These are phyloP conservation scores for Odontomachus brunneus DNA, from an alignment of 1,140 invertebrate genomes.

Conservation along the genomic window DNA sequence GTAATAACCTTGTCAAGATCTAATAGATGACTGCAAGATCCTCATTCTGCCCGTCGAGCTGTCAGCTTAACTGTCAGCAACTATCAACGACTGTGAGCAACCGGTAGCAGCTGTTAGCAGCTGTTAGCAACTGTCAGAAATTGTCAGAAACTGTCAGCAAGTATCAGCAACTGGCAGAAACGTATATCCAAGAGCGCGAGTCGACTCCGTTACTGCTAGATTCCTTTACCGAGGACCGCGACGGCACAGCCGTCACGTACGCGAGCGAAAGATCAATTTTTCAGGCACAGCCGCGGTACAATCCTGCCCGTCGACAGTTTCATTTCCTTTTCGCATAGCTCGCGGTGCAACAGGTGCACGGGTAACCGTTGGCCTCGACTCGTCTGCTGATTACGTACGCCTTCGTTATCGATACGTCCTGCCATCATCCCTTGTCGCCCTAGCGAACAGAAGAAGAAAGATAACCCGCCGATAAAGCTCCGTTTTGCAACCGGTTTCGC, in stretches of 20 bases:
- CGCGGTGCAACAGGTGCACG: slow-evolving; percentile 72
- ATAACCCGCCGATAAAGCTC: slow-evolving; percentile 5
- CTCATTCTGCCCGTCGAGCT: slow-evolving; percentile 3
- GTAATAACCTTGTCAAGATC: not conserved
- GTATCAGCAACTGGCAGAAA: too few species aligned
- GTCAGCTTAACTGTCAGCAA: too few species aligned
- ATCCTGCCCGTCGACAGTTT: slow-evolving; percentile 62
- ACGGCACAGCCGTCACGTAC: slow-evolving; percentile 48
- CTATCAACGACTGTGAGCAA: not conserved
- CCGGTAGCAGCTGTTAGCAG: too few species aligned
- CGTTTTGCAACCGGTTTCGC: slow-evolving; percentile 1
- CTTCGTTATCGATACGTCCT: slow-evolving; percentile 61
- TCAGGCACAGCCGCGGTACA: slow-evolving; percentile 52
- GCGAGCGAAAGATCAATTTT: slow-evolving; percentile 60
- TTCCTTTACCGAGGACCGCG: slow-evolving; percentile 18
- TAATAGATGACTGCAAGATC: not conserved
- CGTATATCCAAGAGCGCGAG: not conserved
- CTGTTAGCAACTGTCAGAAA: too few species aligned
- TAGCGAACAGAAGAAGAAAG: slow-evolving; percentile 42
- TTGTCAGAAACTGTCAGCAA: too few species aligned
- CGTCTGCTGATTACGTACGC: slow-evolving; percentile 58
- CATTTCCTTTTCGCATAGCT: slow-evolving; percentile 63
- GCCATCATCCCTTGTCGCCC: slow-evolving; percentile 6
- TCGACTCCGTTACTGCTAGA: not conserved
- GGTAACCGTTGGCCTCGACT: slow-evolving; percentile 41